Evolutionary conservation across 2,888 invertebrate species (phyloP).

Genomic region (Rhagophthalmus giganteus): DNA sequence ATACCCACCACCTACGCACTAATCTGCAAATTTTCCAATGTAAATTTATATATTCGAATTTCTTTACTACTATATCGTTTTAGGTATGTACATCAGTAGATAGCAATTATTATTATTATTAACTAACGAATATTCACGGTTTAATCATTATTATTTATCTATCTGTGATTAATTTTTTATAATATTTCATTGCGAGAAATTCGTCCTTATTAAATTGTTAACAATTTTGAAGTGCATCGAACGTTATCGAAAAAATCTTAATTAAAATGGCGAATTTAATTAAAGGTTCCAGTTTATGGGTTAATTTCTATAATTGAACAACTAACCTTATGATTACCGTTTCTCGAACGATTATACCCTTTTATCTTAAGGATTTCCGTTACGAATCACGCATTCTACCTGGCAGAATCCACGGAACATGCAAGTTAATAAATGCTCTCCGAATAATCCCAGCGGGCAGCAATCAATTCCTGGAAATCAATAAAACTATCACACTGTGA

Average conservation of each 20-base stretch:
- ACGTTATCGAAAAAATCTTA: not conserved
- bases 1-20: too few species aligned
- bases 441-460: not conserved
- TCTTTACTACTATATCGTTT: too few species aligned
- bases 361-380: not conserved
- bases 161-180: too few species aligned
- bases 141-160: too few species aligned
- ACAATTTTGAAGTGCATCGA: too few species aligned
- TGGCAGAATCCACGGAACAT: not conserved
- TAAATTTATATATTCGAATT: too few species aligned
- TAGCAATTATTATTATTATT: too few species aligned
- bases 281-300: not conserved
- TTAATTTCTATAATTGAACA: not conserved
- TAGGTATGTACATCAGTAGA: too few species aligned
- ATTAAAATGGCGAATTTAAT: not conserved
- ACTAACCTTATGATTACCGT: not conserved
- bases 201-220: too few species aligned
- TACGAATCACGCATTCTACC: not conserved
- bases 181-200: too few species aligned
- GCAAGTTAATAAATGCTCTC: not conserved
- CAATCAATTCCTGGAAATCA: slow-evolving; percentile 24
- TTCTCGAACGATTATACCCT: not conserved
- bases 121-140: too few species aligned
- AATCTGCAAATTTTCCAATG: too few species aligned
- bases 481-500: slow-evolving; percentile 28